phyloP scores from a whole-genome alignment of 2,888 invertebrate species.

The Chesias legatella region DNA sequence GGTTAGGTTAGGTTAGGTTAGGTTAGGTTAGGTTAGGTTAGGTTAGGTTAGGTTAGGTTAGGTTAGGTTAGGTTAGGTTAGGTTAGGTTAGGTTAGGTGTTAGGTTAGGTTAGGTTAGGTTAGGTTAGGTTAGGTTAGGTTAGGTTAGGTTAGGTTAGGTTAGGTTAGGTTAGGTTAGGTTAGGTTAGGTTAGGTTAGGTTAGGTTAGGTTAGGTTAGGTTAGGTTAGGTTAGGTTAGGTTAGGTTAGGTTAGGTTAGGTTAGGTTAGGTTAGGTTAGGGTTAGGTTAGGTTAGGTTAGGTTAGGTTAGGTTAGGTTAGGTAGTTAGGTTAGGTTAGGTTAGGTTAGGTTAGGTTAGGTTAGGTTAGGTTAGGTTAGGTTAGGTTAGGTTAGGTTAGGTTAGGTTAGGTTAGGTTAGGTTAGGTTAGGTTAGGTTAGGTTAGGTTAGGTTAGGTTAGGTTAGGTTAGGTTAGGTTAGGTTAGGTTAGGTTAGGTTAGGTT shows the following conservation, averaged over 20 bases:
- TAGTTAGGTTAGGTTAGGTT: not conserved
- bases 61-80: slow-evolving; percentile 25
- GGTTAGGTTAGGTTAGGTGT: slow-evolving; percentile 28
- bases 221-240: slow-evolving; percentile 31
- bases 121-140: slow-evolving; percentile 28
- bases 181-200: slow-evolving; percentile 30
- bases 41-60: slow-evolving; percentile 26
- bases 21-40: slow-evolving; percentile 29
- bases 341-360: slow-evolving; percentile 1
- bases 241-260: slow-evolving; percentile 26
- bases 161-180: slow-evolving; percentile 30
- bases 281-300: slow-evolving; percentile 24
- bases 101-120: slow-evolving; percentile 27
- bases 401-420: slow-evolving; percentile 1
- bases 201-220: slow-evolving; percentile 31
- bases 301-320: slow-evolving; percentile 14
- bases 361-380: slow-evolving; percentile 1
- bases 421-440: slow-evolving; percentile 1
- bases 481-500: slow-evolving; percentile 1
- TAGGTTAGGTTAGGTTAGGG: slow-evolving; percentile 24
- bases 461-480: slow-evolving; percentile 1
- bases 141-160: slow-evolving; percentile 29
- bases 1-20: slow-evolving; percentile 27
- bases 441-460: slow-evolving; percentile 1
- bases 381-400: slow-evolving; percentile 1